A percentile compares a stretch with the other conserved stretches of the same genome.
These are phyloP conservation scores for Trachythela sp. DNA, from an alignment of 64 coral and sea anemone species.

Conservation along the genomic window DNA sequence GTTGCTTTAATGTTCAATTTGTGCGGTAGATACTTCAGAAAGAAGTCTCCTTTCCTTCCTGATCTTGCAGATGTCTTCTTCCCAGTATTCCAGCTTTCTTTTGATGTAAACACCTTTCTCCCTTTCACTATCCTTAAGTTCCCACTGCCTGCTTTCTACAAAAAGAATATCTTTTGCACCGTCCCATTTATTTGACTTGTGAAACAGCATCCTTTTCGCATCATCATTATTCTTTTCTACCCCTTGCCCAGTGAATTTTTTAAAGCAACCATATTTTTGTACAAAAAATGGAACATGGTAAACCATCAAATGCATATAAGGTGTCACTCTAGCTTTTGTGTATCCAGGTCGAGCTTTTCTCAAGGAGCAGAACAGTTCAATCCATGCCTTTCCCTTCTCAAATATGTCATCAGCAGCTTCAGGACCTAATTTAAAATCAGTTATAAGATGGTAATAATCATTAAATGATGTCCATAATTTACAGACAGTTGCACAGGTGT, in stretches of 20 bases:
- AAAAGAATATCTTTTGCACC: conserved; percentile 4
- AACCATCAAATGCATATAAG: conserved; percentile 38
- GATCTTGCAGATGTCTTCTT: too few relatives aligned
- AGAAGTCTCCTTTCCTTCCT: too few relatives aligned
- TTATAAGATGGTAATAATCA: too few relatives aligned
- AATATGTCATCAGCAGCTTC: neutral
- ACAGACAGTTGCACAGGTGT: too few relatives aligned
- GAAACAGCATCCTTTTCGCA: conserved; percentile 4
- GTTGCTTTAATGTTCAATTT: too few relatives aligned
- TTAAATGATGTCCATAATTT: too few relatives aligned
- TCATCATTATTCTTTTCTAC: too few relatives aligned
- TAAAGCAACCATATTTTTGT: too few relatives aligned
- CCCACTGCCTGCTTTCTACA: neutral
- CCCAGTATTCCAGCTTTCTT: conserved; percentile 26
- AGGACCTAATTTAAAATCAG: conserved; percentile 22
- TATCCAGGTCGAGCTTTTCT: neutral
- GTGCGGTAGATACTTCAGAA: too few relatives aligned
- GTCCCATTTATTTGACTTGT: conserved; percentile 44
- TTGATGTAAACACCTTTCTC: conserved; percentile 16
- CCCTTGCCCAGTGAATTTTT: too few relatives aligned
- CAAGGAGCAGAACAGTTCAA: conserved; percentile 38
- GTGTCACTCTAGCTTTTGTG: conserved; percentile 19
- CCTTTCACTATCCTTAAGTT: conserved; percentile 4
- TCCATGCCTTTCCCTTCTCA: conserved; percentile 23
- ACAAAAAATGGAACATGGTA: too few relatives aligned